Base-by-base conservation (phyloP, 1,140 invertebrate species). In the Heliconius congener region DNA sequence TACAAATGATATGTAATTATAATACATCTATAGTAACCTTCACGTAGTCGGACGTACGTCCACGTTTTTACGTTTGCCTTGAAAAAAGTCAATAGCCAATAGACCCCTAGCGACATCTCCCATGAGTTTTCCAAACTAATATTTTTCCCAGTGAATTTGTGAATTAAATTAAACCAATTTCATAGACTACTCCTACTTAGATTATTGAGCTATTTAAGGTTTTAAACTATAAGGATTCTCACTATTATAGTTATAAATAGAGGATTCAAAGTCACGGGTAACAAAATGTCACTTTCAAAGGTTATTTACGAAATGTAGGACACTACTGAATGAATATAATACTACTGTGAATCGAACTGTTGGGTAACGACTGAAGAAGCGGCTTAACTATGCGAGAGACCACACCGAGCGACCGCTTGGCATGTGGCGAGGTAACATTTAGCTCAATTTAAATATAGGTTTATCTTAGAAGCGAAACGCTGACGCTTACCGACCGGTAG, bases 391-490 rank as follows among this genome's bases (percentile, higher is more conserved):
- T 72, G 72, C 37, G 72, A 74, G 71, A 74, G 50, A 75, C 46
- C 60, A 71, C 74, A 78, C 16, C 71, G 57, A 66, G 75, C 76
- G 42, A 73, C 66, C 72, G 34, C 30, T 75, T 76, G 79, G 74
- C 73, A 71, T 81, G 57, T 55, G 73, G 79, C 55, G 16, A 76
- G 74, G 70, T 74, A 80, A 79, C 77, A 75, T 81, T 57, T 76
- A 74, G 89, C 88, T 90, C 85, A 81, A 84, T 89, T 91, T 91
- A 91, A 91, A 89, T 91, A 87, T 92, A 60, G 55, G 55, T 60
- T 52, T 52, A 91, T 91, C 90, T 85, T 88, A 84, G 84, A 74
- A 81, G 75, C 76, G 71, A 76, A 80, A 76, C 71, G 79, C 57
- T 81, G 76, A 76, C 88, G 91, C 89, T 90, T 86, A 88, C 89